These are phyloP conservation scores for Hymenopus coronatus DNA, from an alignment of 2,888 invertebrate genomes.

Conservation along the genomic window DNA sequence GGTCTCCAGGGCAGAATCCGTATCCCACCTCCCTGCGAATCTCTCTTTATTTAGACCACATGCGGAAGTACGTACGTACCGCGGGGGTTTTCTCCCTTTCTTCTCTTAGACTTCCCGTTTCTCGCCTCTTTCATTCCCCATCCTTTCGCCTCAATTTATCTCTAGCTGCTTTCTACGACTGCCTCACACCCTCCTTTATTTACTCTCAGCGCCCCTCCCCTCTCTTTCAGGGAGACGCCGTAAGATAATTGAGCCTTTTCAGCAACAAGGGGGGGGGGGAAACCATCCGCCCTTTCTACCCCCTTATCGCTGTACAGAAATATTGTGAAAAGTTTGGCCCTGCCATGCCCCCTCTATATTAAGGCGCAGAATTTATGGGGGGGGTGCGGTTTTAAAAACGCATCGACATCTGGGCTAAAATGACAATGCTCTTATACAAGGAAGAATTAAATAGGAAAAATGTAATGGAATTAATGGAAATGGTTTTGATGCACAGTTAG, in stretches of 20 bases:
- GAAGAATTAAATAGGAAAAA: not conserved
- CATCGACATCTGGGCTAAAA: not conserved
- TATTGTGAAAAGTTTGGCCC: not conserved
- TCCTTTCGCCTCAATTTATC: conserved; percentile 5
- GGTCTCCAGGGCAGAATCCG: not conserved
- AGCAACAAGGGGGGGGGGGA: not conserved
- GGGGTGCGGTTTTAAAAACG: not conserved
- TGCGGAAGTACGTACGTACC: not conserved
- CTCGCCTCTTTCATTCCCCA: not conserved
- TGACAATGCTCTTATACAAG: not conserved
- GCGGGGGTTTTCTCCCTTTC: not conserved
- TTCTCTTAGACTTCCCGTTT: not conserved
- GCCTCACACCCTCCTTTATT: conserved; percentile 6
- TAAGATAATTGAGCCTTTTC: conserved; percentile 17
- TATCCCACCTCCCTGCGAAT: not conserved
- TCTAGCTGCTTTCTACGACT: conserved; percentile 7
- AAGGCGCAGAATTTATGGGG: not conserved
- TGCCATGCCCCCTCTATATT: not conserved
- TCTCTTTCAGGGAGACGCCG: not conserved
- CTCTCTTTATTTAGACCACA: not conserved
- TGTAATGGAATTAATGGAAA: not conserved
- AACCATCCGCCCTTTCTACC: not conserved
- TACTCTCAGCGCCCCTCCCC: not conserved
- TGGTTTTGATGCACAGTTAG: not conserved
- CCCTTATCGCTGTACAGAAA: not conserved